Conservation (phyloP, 2,113 vertebrate species). For the Syrrhaptes paradoxus region DNA sequence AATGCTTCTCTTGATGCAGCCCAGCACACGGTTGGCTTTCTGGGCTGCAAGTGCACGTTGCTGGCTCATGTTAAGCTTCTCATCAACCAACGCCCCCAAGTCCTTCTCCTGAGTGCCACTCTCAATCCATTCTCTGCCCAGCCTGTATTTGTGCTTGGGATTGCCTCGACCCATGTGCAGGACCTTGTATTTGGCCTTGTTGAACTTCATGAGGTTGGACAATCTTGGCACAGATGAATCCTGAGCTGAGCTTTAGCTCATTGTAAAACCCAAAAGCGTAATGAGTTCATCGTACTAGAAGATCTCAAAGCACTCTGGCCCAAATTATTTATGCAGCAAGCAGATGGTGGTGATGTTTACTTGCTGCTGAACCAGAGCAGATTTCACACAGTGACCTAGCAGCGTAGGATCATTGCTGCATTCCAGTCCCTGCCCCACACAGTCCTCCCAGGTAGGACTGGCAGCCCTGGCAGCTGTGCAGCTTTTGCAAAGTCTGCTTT, state of each 20-base stretch:
- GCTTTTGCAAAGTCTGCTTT: not conserved
- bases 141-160: no score
- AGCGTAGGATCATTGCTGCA: not conserved
- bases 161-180: no score
- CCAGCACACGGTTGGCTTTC: no score
- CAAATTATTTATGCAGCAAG: slow-evolving; percentile 2
- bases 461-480: not conserved
- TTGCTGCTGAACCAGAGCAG: not conserved
- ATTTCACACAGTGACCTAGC: not conserved
- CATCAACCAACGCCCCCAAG: no score
- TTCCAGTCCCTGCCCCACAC: not conserved
- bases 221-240: not conserved
- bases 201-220: no score
- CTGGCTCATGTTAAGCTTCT: no score
- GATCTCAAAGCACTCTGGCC: not conserved
- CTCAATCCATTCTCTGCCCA: no score
- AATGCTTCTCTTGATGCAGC: no score
- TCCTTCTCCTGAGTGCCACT: no score
- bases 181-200: no score
- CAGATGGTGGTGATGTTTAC: not conserved
- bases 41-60: no score
- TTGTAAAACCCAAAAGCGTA: not conserved
- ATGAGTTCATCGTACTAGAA: not conserved
- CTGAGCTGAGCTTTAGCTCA: not conserved
- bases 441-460: not conserved